These are phyloP conservation scores for Leucophenga varia DNA, from an alignment of 1,140 invertebrate species.

Conservation along the genomic window DNA sequence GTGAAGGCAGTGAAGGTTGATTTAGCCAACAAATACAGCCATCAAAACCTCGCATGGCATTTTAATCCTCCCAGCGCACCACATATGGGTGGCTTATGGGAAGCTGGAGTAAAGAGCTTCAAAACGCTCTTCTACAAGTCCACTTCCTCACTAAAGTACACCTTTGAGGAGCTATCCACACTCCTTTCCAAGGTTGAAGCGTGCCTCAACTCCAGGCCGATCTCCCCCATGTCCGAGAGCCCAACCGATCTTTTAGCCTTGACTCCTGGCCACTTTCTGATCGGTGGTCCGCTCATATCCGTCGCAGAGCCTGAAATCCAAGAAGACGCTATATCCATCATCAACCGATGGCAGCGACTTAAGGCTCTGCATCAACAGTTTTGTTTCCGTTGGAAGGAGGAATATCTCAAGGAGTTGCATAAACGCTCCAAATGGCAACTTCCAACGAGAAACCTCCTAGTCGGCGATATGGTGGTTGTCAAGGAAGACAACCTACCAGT, in stretches of 20 bases:
- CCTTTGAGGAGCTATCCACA: constrained; percentile 39
- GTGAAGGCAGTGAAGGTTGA: not conserved
- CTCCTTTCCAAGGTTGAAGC: constrained; percentile 33
- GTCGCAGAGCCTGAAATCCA: constrained; percentile 2
- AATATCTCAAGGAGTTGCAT: constrained; percentile 11
- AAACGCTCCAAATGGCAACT: constrained; percentile 8
- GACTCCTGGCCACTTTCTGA: constrained; percentile 1
- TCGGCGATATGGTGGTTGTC: not conserved
- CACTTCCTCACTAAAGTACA: constrained; percentile 17
- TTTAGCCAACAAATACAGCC: too few species aligned
- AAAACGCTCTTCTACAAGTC: constrained; percentile 31
- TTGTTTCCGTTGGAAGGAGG: constrained; percentile 9
- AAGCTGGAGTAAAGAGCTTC: constrained; percentile 38
- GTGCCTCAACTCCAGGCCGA: constrained; percentile 11
- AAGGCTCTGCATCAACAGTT: constrained; percentile 4
- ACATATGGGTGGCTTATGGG: constrained; percentile 47
- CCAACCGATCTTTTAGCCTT: not conserved
- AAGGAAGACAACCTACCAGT: not conserved
- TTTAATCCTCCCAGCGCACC: constrained; percentile 13
- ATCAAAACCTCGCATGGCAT: not conserved
- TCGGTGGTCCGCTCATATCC: not conserved
- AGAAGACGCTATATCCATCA: constrained; percentile 1
- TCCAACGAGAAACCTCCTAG: not conserved
- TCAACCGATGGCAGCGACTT: constrained; percentile 9
- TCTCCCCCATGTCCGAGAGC: constrained; percentile 6